These are phyloP conservation scores for Pelosia muscerda DNA, from an alignment of 2,888 invertebrate genomes.

Conservation along the genomic window DNA sequence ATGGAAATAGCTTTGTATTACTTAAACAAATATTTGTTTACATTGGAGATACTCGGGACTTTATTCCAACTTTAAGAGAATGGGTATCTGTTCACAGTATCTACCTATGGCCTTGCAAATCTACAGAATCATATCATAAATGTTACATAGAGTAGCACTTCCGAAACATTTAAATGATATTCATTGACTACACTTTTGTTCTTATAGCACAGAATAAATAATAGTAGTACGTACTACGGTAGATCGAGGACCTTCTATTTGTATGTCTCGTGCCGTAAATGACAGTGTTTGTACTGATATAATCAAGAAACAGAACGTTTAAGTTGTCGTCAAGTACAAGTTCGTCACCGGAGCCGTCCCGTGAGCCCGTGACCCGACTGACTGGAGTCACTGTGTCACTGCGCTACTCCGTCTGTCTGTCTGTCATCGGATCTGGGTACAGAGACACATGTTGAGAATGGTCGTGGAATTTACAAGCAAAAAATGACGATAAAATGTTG, in stretches of 20 bases:
- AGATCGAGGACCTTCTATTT: background rate
- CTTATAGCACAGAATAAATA: no score
- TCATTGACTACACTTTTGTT: no score
- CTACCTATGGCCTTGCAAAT: no score
- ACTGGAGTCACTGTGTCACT: conserved; percentile 2
- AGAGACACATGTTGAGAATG: background rate
- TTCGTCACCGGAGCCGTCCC: background rate
- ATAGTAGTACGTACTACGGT: no score
- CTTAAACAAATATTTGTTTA: background rate
- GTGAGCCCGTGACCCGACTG: conserved; percentile 3
- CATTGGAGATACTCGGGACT: background rate
- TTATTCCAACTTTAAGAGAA: no score
- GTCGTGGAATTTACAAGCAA: background rate
- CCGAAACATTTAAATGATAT: no score
- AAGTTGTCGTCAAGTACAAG: conserved; percentile 1
- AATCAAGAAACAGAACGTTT: background rate
- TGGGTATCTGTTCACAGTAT: no score
- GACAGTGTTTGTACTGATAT: background rate
- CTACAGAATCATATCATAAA: no score
- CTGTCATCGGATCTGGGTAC: background rate
- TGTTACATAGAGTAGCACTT: no score
- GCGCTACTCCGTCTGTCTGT: conserved; percentile 7
- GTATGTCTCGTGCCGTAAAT: background rate
- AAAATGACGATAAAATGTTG: background rate
- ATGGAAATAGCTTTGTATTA: background rate